phyloP scores from a whole-genome alignment of 2,797 vertebrate genomes.

The Tapera naevia region DNA sequence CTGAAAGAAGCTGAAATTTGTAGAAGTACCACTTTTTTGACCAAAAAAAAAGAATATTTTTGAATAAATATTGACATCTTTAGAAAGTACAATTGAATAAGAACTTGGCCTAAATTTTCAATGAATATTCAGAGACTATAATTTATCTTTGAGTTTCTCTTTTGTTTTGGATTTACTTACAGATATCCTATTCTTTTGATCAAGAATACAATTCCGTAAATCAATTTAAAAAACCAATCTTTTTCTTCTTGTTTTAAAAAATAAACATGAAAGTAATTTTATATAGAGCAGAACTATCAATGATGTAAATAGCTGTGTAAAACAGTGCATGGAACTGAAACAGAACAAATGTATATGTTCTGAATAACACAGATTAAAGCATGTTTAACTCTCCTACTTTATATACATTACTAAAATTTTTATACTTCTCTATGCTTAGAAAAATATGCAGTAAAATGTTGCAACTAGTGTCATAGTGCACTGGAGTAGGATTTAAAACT shows the following conservation, averaged over 20 bases:
- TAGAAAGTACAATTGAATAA: neutral
- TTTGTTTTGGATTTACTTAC: neutral
- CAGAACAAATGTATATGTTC: neutral
- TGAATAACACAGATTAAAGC: neutral
- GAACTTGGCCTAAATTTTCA: neutral
- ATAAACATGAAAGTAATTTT: neutral
- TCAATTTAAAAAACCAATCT: fast-evolving
- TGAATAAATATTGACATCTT: neutral
- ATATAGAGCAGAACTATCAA: neutral
- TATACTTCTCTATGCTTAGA: neutral
- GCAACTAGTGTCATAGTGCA: neutral
- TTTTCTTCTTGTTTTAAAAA: neutral
- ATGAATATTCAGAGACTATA: neutral
- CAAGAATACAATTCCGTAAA: neutral
- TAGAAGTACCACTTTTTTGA: neutral
- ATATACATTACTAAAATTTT: neutral
- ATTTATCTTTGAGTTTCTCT: neutral
- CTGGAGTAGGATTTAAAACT: neutral
- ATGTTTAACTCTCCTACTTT: neutral
- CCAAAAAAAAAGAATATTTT: neutral
- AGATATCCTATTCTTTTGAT: neutral
- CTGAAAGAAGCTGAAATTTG: neutral
- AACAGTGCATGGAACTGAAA: neutral
- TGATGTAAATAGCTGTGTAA: neutral
- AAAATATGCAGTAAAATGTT: neutral